Percentiles rank a stretch among this genome's conserved stretches.
Conservation (phyloP, 2,113 vertebrate species). For the Rhea americana region DNA sequence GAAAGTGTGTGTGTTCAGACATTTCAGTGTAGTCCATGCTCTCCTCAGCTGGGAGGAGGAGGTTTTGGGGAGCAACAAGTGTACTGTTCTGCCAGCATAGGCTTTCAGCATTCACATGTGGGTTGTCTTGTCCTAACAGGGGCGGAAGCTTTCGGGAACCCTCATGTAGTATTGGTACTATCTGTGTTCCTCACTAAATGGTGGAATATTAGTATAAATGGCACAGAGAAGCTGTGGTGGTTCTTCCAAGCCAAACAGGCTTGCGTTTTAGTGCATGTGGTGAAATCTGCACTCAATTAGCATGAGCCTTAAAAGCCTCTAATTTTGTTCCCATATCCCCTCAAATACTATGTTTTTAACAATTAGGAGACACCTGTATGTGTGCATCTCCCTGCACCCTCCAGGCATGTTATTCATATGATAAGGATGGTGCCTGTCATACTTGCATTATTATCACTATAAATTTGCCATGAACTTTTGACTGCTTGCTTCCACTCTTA, state of each 20-base stretch:
- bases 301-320: neutral
- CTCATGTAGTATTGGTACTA: neutral
- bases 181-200: neutral
- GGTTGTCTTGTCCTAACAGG: accelerated
- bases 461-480: neutral
- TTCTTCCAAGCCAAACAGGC: neutral
- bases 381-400: accelerated
- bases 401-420: neutral
- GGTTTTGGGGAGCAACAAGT: neutral
- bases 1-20: neutral
- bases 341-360: neutral
- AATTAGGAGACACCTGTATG: neutral
- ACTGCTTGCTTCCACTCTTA: neutral
- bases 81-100: neutral
- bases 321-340: neutral
- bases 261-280: neutral
- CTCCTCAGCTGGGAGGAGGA: neutral
- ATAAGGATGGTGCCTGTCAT: neutral
- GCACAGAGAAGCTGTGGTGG: neutral
- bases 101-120: neutral
- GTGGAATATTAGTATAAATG: accelerated
- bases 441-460: neutral
- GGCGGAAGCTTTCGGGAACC: neutral
- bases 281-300: neutral
- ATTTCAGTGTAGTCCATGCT: neutral